Evolutionary conservation across 1,140 invertebrate species (phyloP).

Genomic region (Notospermus geniculatus): DNA sequence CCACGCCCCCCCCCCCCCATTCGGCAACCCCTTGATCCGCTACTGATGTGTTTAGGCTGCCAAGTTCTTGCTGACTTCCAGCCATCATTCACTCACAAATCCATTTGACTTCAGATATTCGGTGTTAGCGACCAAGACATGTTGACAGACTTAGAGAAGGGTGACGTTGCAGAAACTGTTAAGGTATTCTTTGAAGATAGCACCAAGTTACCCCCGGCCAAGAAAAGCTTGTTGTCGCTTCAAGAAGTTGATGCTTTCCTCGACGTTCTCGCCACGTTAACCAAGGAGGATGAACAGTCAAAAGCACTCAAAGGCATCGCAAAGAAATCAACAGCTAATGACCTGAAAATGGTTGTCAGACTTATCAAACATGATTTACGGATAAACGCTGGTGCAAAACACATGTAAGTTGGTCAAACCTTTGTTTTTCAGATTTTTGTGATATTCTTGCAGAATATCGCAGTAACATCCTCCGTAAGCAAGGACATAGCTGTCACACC

Average conservation of each 20-base stretch:
- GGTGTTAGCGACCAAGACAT: slow-evolving; percentile 72
- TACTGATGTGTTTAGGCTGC: too few relatives aligned
- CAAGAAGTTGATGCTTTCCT: slow-evolving; percentile 67
- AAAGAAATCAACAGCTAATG: slow-evolving; percentile 74
- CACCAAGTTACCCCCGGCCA: slow-evolving; percentile 60
- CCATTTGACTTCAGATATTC: slow-evolving; percentile 75
- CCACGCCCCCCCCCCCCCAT: too few relatives aligned
- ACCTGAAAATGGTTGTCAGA: slow-evolving; percentile 82
- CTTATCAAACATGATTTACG: slow-evolving; percentile 87
- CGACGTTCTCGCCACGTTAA: slow-evolving; percentile 69
- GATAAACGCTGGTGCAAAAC: slow-evolving; percentile 89
- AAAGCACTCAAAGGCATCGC: slow-evolving; percentile 72
- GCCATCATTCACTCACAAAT: too few relatives aligned
- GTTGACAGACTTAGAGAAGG: slow-evolving; percentile 77
- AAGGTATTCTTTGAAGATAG: slow-evolving; percentile 74
- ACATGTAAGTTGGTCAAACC: slow-evolving; percentile 65
- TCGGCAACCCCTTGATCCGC: too few relatives aligned
- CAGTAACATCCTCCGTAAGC: too few relatives aligned
- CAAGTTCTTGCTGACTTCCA: too few relatives aligned
- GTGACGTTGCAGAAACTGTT: slow-evolving; percentile 88
- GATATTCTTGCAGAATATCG: too few relatives aligned
- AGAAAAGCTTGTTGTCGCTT: slow-evolving; percentile 71
- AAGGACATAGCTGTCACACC: too few relatives aligned
- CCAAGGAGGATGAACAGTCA: slow-evolving; percentile 84
- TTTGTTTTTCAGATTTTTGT: too few relatives aligned